phyloP scores from a whole-genome alignment of 2,113 vertebrate species.

The Saccopteryx leptura region DNA sequence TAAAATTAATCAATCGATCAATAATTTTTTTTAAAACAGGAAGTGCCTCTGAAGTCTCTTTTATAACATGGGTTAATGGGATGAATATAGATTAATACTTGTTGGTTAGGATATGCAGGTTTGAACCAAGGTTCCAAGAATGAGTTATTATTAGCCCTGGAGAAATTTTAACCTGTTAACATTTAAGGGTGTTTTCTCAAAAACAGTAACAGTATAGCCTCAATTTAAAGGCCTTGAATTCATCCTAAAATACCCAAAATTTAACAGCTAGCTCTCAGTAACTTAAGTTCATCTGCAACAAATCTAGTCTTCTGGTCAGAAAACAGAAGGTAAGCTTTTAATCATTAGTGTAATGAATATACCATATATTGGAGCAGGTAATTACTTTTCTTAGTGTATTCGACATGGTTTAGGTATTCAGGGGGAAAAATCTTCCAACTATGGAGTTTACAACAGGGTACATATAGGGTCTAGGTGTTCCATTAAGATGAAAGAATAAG shows the following conservation, averaged over 20 bases:
- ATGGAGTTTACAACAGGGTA: not conserved
- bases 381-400: not conserved
- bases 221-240: conserved; percentile 13
- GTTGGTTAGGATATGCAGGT: not conserved
- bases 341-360: not conserved
- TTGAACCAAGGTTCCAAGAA: not conserved
- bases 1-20: too few relatives aligned
- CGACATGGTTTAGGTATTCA: not conserved
- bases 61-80: conserved; percentile 30
- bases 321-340: not conserved
- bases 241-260: conserved; percentile 1
- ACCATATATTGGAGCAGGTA: not conserved
- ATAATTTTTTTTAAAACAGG: not conserved
- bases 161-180: conserved; percentile 40
- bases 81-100: not conserved
- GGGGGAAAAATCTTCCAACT: conserved; percentile 1
- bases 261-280: conserved; percentile 22
- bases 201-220: not conserved
- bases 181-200: not conserved
- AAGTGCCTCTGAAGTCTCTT: not conserved
- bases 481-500: conserved; percentile 13
- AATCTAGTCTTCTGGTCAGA: not conserved
- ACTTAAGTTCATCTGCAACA: not conserved
- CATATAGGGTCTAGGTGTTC: not conserved
- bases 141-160: not conserved